Evolutionary conservation across 2,113 vertebrate genomes (phyloP).

Genomic region (Eupsittula cactorum): DNA sequence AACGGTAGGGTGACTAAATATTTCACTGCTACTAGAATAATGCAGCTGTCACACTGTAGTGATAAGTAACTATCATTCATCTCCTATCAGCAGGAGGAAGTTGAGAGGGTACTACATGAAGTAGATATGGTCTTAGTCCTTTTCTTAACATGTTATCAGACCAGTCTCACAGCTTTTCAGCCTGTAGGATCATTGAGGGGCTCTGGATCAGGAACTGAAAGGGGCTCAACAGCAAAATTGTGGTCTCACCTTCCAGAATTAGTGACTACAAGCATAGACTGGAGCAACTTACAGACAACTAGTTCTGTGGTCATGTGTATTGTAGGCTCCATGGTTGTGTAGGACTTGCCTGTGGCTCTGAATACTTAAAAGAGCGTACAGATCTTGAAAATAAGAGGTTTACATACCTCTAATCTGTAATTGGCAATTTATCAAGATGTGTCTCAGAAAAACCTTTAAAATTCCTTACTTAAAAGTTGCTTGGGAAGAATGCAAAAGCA

Average conservation of each 20-base stretch:
- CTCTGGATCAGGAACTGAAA: background rate
- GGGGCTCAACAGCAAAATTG: accelerated
- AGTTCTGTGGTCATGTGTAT: background rate
- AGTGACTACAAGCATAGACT: background rate
- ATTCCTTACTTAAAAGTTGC: background rate
- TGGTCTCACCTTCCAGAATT: background rate
- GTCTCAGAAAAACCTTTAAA: background rate
- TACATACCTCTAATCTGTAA: background rate
- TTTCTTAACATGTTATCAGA: background rate
- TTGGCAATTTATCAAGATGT: background rate
- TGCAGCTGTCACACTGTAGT: accelerated
- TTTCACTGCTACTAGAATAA: background rate
- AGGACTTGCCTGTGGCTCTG: background rate
- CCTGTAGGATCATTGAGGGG: background rate
- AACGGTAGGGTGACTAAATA: background rate
- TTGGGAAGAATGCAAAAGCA: background rate
- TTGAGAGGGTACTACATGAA: background rate
- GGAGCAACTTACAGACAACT: background rate
- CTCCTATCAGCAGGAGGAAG: background rate
- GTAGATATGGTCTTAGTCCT: background rate
- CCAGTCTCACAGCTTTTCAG: background rate
- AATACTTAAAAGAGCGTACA: background rate
- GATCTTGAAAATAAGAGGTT: background rate
- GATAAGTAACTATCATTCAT: background rate
- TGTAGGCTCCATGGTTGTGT: background rate